Percentiles rank a stretch among this genome's conserved stretches.
Evolutionary conservation across 2,113 vertebrate species (phyloP).

Genomic region (Centrocercus urophasianus): DNA sequence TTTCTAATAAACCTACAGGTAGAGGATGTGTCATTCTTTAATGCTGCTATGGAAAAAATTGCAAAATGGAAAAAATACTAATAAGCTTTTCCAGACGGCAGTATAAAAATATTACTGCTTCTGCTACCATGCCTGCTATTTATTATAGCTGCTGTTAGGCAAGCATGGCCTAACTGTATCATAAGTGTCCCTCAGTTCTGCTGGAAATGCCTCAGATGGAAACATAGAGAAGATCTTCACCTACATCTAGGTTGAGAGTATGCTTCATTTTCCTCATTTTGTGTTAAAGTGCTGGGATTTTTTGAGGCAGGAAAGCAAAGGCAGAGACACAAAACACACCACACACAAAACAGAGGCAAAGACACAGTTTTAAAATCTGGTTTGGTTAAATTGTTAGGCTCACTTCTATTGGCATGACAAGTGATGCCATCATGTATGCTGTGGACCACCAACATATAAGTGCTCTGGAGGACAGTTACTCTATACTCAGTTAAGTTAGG

Average conservation of each 20-base stretch:
- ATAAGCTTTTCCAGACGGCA: conserved; percentile 68
- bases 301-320: neutral
- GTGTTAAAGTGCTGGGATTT: neutral
- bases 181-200: neutral
- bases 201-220: neutral
- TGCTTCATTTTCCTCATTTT: neutral
- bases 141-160: conserved; percentile 54
- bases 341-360: neutral
- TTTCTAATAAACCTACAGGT: conserved; percentile 66
- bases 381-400: neutral
- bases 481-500: neutral
- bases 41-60: conserved; percentile 35
- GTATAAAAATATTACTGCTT: conserved; percentile 65
- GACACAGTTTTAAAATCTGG: neutral
- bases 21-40: conserved; percentile 63
- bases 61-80: conserved; percentile 71
- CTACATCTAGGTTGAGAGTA: neutral
- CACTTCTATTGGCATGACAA: neutral
- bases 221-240: neutral
- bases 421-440: neutral
- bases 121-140: conserved; percentile 60
- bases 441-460: rapidly evolving
- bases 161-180: neutral
- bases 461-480: neutral
- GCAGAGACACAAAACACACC: neutral